A percentile compares a stretch with the other conserved stretches of the same genome.
Conservation (phyloP, 2,113 vertebrate genomes). For the Xiphophorus couchianus region DNA sequence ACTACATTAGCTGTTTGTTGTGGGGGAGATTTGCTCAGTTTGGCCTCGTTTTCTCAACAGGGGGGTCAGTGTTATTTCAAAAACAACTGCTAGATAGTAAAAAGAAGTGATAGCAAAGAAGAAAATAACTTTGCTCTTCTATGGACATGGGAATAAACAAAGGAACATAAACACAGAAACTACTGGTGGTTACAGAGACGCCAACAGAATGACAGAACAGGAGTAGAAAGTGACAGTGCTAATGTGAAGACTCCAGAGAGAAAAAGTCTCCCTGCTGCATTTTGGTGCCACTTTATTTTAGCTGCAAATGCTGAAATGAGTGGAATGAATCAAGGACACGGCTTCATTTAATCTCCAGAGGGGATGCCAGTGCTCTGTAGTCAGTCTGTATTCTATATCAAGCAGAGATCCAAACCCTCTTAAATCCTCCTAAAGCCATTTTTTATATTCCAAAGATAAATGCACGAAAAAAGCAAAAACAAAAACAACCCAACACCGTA, state of each 20-base stretch:
- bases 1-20: neutral
- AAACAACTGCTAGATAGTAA: neutral
- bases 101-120: neutral
- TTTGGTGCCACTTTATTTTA: neutral
- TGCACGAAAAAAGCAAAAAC: no score
- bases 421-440: no score
- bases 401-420: no score
- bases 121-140: neutral
- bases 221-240: neutral
- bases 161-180: neutral
- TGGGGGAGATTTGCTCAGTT: neutral
- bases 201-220: neutral
- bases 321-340: neutral
- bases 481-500: no score
- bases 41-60: neutral
- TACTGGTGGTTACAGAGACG: neutral
- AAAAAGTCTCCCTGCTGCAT: neutral
- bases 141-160: neutral
- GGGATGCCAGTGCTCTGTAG: no score
- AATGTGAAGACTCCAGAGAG: neutral
- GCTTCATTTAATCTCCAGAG: neutral
- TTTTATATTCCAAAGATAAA: no score
- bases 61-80: neutral
- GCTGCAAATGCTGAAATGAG: neutral
- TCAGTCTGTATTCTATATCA: no score